Conservation (phyloP, 2,113 vertebrate species). For the Laterallus jamaicensis region DNA sequence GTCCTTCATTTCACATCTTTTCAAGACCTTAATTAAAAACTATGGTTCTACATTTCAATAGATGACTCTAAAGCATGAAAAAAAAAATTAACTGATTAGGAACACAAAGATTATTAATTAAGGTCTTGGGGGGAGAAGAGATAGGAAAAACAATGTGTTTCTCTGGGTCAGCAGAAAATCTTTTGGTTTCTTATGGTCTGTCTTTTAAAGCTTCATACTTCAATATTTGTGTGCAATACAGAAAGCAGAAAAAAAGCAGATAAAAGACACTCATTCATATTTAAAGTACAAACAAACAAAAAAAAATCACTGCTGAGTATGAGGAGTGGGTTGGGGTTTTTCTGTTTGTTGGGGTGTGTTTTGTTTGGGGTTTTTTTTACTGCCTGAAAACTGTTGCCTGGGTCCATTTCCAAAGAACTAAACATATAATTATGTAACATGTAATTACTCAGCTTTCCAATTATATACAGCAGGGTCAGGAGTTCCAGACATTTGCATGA, state of each 20-base stretch:
- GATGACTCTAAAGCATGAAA: background rate
- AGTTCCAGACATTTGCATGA: slow-evolving; percentile 30
- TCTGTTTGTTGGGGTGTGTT: background rate
- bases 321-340: background rate
- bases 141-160: background rate
- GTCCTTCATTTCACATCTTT: background rate
- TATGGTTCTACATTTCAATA: background rate
- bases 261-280: background rate
- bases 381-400: slow-evolving; percentile 13
- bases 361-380: background rate
- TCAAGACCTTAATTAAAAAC: background rate
- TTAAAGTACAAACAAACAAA: background rate
- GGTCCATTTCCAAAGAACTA: slow-evolving; percentile 33
- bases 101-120: background rate
- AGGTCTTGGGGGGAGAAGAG: background rate
- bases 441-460: slow-evolving; percentile 54
- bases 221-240: background rate
- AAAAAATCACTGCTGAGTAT: background rate
- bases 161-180: background rate
- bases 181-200: background rate
- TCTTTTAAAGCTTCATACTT: background rate
- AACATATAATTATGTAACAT: slow-evolving; percentile 57
- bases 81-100: background rate
- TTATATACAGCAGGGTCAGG: slow-evolving; percentile 25
- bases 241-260: background rate